phyloP scores from a whole-genome alignment of 1,140 invertebrate genomes.

The Monochamus saltuarius region DNA sequence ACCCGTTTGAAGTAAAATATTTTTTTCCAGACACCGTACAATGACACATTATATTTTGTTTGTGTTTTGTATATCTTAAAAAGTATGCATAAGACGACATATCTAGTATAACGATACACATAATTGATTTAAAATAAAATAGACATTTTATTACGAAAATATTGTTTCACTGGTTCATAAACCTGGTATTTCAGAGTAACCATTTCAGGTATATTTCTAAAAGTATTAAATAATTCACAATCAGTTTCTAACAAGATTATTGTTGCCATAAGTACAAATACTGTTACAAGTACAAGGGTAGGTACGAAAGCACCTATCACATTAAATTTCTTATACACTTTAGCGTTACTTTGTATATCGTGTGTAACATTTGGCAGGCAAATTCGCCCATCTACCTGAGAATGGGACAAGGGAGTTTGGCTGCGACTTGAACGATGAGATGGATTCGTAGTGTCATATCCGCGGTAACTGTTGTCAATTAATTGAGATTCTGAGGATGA shows the following conservation, averaged over 20 bases:
- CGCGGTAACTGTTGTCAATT: conserved; percentile 55
- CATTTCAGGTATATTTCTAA: conserved; percentile 78
- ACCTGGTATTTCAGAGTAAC: conserved; percentile 75
- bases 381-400: conserved; percentile 43
- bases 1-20: no score
- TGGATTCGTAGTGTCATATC: conserved; percentile 54
- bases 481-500: conserved; percentile 73
- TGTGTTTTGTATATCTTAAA: no score
- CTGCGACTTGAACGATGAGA: conserved; percentile 59
- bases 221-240: conserved; percentile 64
- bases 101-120: no score
- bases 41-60: no score
- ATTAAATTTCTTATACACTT: conserved; percentile 56
- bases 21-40: no score
- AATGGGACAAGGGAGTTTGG: conserved; percentile 55
- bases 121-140: conserved; percentile 23
- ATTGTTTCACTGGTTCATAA: conserved; percentile 80
- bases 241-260: conserved; percentile 75
- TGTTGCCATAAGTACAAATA: conserved; percentile 64
- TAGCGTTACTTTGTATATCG: conserved; percentile 34
- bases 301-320: conserved; percentile 70
- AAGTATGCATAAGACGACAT: no score
- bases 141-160: conserved; percentile 53
- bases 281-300: conserved; percentile 67
- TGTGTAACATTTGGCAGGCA: conserved; percentile 45